phyloP scores from a whole-genome alignment of 2,797 vertebrate genomes.

The Tenualosa thibaudeaui region DNA sequence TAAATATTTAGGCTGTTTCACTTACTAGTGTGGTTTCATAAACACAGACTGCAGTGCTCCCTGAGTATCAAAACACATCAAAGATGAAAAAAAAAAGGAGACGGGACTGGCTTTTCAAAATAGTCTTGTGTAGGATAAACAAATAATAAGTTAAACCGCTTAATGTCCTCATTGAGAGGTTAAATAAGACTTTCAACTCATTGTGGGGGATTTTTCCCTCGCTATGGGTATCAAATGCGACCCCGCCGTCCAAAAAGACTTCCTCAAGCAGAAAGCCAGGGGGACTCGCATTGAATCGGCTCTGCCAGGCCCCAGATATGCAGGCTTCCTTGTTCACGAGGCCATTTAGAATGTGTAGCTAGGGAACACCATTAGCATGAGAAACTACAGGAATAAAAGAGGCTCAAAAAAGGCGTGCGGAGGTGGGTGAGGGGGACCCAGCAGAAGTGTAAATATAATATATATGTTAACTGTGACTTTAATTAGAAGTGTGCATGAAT shows the following conservation, averaged over 20 bases:
- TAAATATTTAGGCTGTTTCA: constrained; percentile 29
- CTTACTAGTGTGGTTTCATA: constrained; percentile 37
- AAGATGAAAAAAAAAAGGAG: not conserved
- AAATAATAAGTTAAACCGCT: constrained; percentile 31
- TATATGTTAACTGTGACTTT: constrained; percentile 31
- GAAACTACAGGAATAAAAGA: constrained; percentile 23
- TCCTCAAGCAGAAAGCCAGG: constrained; percentile 18
- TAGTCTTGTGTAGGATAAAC: constrained; percentile 23
- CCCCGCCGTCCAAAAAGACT: not conserved
- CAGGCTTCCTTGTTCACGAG: constrained; percentile 20
- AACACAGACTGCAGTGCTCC: not conserved
- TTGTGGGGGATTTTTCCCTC: constrained; percentile 26
- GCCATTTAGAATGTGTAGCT: constrained; percentile 15
- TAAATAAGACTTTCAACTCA: constrained; percentile 27
- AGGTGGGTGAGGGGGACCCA: not conserved
- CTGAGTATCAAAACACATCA: constrained; percentile 30
- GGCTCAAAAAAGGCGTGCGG: constrained; percentile 3
- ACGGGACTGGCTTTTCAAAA: constrained; percentile 28
- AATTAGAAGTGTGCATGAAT: constrained; percentile 36
- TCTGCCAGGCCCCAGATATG: constrained; percentile 1
- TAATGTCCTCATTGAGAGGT: constrained; percentile 29
- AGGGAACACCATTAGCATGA: constrained; percentile 8
- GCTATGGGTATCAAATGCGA: constrained; percentile 11
- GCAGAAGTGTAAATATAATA: constrained; percentile 21
- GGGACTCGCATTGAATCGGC: constrained; percentile 9